Percentiles rank a stretch among this genome's conserved stretches.
Evolutionary conservation across 2,888 invertebrate species (phyloP).

Genomic region (Coleophora flavipennella): DNA sequence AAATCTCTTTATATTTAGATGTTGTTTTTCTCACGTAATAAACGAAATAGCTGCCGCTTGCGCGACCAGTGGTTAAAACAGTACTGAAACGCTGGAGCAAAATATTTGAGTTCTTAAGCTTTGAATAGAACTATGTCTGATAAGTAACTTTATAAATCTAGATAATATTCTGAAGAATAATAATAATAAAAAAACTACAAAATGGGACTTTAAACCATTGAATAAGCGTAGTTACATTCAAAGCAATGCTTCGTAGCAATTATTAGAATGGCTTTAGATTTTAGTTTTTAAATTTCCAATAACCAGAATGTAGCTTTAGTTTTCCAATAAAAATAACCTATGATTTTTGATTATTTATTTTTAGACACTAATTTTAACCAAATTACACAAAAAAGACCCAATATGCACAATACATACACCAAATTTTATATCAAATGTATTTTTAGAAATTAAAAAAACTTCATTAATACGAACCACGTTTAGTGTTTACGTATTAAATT

Average conservation of each 20-base stretch:
- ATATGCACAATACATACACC: neutral
- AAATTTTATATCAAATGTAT: too few relatives aligned
- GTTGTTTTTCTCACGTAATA: constrained; percentile 22
- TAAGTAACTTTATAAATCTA: neutral
- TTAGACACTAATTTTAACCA: constrained; percentile 2
- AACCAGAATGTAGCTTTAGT: constrained; percentile 26
- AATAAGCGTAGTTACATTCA: constrained; percentile 25
- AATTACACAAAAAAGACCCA: neutral
- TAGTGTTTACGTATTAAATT: too few relatives aligned
- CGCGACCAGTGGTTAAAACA: constrained; percentile 48
- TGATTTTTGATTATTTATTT: too few relatives aligned
- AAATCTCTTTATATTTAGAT: constrained; percentile 23
- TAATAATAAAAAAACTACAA: constrained; percentile 2
- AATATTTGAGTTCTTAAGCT: constrained; percentile 31
- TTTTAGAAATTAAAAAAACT: too few relatives aligned
- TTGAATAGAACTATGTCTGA: constrained; percentile 23
- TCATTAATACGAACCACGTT: too few relatives aligned
- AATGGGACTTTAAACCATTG: neutral
- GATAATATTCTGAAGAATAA: too few relatives aligned
- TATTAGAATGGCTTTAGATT: constrained; percentile 48
- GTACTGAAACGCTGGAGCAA: constrained; percentile 40
- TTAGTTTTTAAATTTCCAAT: constrained; percentile 22
- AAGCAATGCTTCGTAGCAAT: constrained; percentile 42
- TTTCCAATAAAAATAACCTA: constrained; percentile 12
- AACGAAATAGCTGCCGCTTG: constrained; percentile 45